Conservation (phyloP, 2,888 invertebrate species). For the Phyto melanocephala region DNA sequence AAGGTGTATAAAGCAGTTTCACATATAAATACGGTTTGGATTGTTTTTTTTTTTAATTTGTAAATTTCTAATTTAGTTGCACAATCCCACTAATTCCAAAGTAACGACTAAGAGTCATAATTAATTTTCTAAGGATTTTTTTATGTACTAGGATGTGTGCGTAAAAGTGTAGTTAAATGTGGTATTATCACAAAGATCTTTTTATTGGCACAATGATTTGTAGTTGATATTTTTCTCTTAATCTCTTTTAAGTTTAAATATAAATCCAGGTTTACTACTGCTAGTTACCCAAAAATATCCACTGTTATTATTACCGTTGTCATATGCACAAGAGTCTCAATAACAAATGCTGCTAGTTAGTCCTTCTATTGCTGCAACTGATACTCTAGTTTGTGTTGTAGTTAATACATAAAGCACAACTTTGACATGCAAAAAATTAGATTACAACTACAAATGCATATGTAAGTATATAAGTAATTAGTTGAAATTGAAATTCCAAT, state of each 20-base stretch:
- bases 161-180: too few species aligned
- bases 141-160: too few species aligned
- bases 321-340: neutral
- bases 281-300: neutral
- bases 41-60: too few species aligned
- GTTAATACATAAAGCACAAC: slow-evolving; percentile 52
- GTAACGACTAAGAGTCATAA: too few species aligned
- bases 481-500: slow-evolving; percentile 62
- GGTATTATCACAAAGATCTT: too few species aligned
- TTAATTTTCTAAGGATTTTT: too few species aligned
- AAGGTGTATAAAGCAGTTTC: too few species aligned
- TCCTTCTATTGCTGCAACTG: neutral
- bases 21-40: too few species aligned
- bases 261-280: slow-evolving; percentile 38
- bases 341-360: neutral
- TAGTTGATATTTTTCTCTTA: neutral
- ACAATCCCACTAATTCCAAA: too few species aligned
- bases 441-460: neutral
- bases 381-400: slow-evolving; percentile 16
- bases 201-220: too few species aligned
- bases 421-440: slow-evolving; percentile 53
- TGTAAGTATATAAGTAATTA: slow-evolving; percentile 61
- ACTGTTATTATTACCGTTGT: neutral
- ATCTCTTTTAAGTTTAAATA: slow-evolving; percentile 47
- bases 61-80: too few species aligned